Evolutionary conservation across 2,888 invertebrate genomes (phyloP).

Genomic region (Adelognathus sp.): DNA sequence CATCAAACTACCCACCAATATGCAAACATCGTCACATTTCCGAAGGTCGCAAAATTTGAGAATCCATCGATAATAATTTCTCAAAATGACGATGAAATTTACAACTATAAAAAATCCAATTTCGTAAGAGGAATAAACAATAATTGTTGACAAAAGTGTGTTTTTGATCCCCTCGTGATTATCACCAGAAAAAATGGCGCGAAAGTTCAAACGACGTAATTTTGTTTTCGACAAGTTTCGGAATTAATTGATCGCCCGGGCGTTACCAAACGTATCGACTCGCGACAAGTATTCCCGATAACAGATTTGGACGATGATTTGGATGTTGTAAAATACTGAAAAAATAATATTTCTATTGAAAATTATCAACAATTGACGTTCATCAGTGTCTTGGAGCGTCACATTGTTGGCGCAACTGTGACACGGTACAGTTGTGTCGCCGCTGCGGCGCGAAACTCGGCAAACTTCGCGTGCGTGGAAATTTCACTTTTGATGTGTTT

Average conservation of each 20-base stretch:
- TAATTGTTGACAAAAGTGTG: conserved; percentile 4
- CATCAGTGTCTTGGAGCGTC: background rate
- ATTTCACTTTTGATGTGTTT: conserved; percentile 68
- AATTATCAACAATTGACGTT: background rate
- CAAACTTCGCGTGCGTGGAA: conserved; percentile 61
- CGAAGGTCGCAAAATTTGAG: too few relatives aligned
- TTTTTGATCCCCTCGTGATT: conserved; percentile 22
- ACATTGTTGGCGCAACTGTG: conserved; percentile 17
- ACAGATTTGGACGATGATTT: background rate
- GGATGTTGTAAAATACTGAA: background rate
- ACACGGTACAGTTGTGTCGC: too few relatives aligned
- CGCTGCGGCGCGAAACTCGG: background rate
- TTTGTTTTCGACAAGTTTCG: background rate
- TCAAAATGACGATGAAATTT: background rate
- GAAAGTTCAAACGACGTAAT: background rate
- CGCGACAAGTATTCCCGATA: background rate
- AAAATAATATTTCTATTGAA: background rate
- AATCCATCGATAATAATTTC: too few relatives aligned
- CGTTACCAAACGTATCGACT: too few relatives aligned
- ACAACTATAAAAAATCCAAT: background rate
- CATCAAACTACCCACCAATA: conserved; percentile 72
- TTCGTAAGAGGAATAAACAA: conserved; percentile 15
- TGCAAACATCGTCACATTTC: background rate
- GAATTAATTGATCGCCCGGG: background rate
- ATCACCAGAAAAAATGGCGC: conserved; percentile 27